These are phyloP conservation scores for Hylaeus volcanicus DNA, from an alignment of 1,140 invertebrate genomes.

Conservation along the genomic window DNA sequence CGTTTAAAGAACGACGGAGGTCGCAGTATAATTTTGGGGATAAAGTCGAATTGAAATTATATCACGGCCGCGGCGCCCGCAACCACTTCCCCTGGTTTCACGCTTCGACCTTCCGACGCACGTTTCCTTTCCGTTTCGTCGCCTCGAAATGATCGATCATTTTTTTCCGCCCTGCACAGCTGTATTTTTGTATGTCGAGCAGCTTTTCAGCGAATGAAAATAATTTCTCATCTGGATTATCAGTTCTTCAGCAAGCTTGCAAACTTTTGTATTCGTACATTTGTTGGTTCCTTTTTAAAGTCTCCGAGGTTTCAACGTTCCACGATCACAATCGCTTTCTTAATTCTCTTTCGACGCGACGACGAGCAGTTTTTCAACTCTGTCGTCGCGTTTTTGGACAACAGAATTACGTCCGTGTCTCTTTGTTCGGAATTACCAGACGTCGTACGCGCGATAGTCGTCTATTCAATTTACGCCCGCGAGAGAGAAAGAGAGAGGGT, in stretches of 20 bases:
- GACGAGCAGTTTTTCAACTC: no score
- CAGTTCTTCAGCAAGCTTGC: no score
- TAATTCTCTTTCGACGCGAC: not conserved
- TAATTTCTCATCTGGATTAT: no score
- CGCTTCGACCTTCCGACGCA: no score
- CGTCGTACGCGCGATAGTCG: conserved; percentile 23
- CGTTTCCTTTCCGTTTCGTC: no score
- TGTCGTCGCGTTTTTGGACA: not conserved
- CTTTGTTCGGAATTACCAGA: conserved; percentile 5
- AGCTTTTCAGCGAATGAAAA: no score
- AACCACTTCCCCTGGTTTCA: not conserved
- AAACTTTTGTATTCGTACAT: no score
- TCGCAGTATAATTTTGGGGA: conserved; percentile 3
- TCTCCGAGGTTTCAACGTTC: not conserved
- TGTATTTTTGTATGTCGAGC: no score
- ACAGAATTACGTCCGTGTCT: not conserved
- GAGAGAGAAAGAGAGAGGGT: not conserved
- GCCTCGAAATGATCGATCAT: no score
- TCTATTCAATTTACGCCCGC: conserved; percentile 44
- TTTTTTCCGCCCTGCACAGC: no score
- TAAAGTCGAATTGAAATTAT: not conserved
- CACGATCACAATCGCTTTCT: not conserved
- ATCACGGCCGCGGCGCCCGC: not conserved
- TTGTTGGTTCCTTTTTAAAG: no score
- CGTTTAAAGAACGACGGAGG: not conserved